These are phyloP conservation scores for Gymnogyps californianus DNA, from an alignment of 2,113 vertebrate genomes.

Conservation along the genomic window DNA sequence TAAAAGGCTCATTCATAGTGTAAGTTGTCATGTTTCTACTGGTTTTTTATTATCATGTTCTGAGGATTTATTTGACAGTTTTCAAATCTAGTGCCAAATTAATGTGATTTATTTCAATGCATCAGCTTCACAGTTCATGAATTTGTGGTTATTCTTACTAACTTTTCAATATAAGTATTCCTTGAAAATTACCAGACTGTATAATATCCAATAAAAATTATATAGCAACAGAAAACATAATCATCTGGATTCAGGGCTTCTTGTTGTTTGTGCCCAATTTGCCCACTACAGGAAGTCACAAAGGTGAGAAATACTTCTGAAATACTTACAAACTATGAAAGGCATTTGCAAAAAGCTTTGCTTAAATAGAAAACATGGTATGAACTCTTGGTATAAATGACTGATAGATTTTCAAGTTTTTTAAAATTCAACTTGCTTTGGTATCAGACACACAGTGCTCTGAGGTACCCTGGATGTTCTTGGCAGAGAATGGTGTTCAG, in stretches of 20 bases:
- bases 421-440: neutral
- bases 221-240: neutral
- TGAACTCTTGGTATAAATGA: neutral
- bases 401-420: neutral
- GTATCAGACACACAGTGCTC: neutral
- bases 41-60: slow-evolving; percentile 5
- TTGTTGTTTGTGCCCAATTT: neutral
- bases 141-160: slow-evolving; percentile 53
- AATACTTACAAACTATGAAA: neutral
- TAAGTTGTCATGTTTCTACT: slow-evolving; percentile 34
- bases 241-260: neutral
- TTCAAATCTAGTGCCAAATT: slow-evolving; percentile 59
- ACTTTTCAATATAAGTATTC: slow-evolving; percentile 38
- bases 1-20: neutral
- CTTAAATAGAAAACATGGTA: neutral
- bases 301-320: neutral
- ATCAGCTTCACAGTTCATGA: slow-evolving; percentile 45
- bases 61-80: slow-evolving; percentile 49
- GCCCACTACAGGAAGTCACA: neutral
- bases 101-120: slow-evolving; percentile 63
- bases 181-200: slow-evolving; percentile 48
- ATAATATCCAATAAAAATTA: slow-evolving; percentile 39
- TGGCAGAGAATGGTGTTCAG: neutral
- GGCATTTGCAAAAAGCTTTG: neutral
- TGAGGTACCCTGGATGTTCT: neutral